Conservation (phyloP, 2,113 vertebrate genomes). For the Tinamus guttatus region DNA sequence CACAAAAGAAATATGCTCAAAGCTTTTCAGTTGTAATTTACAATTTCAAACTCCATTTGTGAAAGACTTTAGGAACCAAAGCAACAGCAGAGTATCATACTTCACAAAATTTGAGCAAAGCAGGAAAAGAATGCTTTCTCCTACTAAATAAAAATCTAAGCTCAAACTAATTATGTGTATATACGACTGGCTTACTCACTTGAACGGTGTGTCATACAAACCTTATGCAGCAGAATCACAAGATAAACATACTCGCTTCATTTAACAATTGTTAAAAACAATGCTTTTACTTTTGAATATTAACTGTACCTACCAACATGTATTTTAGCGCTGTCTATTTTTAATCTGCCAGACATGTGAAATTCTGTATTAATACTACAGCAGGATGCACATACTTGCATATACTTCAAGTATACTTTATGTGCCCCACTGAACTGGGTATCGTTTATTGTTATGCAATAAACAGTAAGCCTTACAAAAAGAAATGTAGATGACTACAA, state of each 20-base stretch:
- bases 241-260: background rate
- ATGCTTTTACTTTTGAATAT: background rate
- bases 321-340: background rate
- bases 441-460: background rate
- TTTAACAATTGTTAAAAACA: background rate
- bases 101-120: background rate
- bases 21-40: background rate
- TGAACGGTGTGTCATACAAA: background rate
- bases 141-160: background rate
- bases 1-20: background rate
- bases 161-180: background rate
- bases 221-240: background rate
- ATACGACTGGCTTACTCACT: rapidly evolving
- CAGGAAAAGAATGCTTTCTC: background rate
- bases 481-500: background rate
- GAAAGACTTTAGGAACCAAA: background rate
- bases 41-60: background rate
- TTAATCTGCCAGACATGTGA: background rate
- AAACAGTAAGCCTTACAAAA: background rate
- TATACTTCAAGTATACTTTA: background rate
- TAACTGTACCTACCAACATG: background rate
- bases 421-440: background rate
- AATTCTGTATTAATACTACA: background rate
- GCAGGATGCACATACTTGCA: background rate
- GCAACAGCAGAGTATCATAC: background rate